Conservation (phyloP, 2,113 vertebrate genomes). For the Gadus macrocephalus region DNA sequence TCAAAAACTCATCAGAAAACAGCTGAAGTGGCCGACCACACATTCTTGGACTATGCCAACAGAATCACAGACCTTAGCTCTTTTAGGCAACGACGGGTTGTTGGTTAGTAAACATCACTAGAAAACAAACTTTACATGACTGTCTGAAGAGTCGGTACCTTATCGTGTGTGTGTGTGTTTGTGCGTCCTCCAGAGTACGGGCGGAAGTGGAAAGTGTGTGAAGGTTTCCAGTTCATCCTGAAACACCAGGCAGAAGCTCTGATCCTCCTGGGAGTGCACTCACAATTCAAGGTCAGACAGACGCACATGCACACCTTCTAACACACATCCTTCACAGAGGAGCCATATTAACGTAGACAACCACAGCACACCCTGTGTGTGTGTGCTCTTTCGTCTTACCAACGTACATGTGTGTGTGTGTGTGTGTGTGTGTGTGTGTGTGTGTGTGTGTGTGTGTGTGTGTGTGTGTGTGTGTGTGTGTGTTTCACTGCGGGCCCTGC, state of each 20-base stretch:
- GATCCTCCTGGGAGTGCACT: conserved; percentile 74
- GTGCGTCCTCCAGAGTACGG: conserved; percentile 37
- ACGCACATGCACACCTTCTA: too few species aligned
- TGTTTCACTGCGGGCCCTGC: conserved; percentile 14
- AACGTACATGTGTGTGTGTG: neutral
- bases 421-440: neutral
- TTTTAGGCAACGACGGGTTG: too few species aligned
- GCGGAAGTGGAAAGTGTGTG: conserved; percentile 80
- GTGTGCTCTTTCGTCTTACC: neutral
- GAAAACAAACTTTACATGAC: neutral
- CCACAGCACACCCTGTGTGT: neutral
- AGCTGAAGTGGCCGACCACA: too few species aligned
- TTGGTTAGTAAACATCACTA: conserved; percentile 1
- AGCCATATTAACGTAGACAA: too few species aligned
- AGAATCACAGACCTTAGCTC: too few species aligned
- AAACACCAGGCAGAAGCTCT: conserved; percentile 85
- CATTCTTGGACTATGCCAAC: too few species aligned
- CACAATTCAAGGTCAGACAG: conserved; percentile 78
- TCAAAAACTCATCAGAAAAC: too few species aligned
- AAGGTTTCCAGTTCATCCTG: conserved; percentile 90
- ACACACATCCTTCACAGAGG: too few species aligned
- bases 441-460: neutral
- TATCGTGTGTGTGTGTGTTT: conserved; percentile 8
- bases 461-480: neutral
- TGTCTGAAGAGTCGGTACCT: neutral